phyloP scores from a whole-genome alignment of 1,140 invertebrate species.

The Aphelenchoides besseyi region DNA sequence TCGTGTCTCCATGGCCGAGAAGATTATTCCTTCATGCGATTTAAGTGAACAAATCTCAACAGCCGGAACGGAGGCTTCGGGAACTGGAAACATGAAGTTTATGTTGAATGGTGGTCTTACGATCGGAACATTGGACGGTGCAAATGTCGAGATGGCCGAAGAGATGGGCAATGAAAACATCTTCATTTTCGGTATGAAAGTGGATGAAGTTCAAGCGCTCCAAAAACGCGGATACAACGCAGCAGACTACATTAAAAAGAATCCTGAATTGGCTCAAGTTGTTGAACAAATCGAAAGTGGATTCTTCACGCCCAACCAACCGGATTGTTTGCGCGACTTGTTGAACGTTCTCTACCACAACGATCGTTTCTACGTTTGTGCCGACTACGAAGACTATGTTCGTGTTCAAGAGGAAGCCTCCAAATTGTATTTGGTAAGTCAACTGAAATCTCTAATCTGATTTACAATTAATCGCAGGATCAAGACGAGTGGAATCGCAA shows the following conservation, averaged over 20 bases:
- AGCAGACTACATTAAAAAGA: conserved; percentile 83
- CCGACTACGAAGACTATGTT: conserved; percentile 92
- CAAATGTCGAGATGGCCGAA: conserved; percentile 96
- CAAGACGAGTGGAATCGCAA: conserved; percentile 87
- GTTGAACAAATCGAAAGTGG: conserved; percentile 93
- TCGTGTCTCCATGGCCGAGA: conserved; percentile 91
- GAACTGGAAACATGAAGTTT: conserved; percentile 83
- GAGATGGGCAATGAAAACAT: conserved; percentile 75
- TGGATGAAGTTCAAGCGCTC: conserved; percentile 81
- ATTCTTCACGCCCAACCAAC: conserved; percentile 89
- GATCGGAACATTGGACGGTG: conserved; percentile 96
- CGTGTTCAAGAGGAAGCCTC: conserved; percentile 84
- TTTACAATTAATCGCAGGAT: conserved; percentile 62
- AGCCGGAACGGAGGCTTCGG: conserved; percentile 96
- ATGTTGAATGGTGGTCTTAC: conserved; percentile 91
- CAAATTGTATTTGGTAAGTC: conserved; percentile 65
- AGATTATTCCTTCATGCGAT: conserved; percentile 97
- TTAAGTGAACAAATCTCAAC: conserved; percentile 95
- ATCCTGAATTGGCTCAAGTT: conserved; percentile 82
- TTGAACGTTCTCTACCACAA: conserved; percentile 84
- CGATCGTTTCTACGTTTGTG: conserved; percentile 87
- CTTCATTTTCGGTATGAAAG: conserved; percentile 73
- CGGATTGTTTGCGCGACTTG: conserved; percentile 82
- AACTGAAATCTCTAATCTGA: neutral
- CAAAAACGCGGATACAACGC: conserved; percentile 82